Conservation (phyloP, 2,797 vertebrate genomes). For the Alcedo atthis region DNA sequence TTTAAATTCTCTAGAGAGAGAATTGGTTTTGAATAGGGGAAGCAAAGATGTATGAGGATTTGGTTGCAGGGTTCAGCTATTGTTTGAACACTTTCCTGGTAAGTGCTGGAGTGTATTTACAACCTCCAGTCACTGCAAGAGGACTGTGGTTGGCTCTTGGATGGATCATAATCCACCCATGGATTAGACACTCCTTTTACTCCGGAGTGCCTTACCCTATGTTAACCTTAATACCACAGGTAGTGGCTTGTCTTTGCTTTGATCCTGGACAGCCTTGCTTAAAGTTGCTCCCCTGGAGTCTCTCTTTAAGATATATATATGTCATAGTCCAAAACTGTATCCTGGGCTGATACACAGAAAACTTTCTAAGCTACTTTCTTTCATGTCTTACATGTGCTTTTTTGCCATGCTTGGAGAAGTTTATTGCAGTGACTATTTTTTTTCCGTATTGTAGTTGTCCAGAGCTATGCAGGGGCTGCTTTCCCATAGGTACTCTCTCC, state of each 20-base stretch:
- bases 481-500: neutral
- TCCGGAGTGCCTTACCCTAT: neutral
- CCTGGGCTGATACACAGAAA: neutral
- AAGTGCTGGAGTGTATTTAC: neutral
- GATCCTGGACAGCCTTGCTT: neutral
- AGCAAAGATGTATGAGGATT: neutral
- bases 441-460: neutral
- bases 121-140: neutral
- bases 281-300: neutral
- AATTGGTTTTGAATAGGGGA: neutral
- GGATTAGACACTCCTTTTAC: neutral
- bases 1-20: neutral
- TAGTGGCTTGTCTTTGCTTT: neutral
- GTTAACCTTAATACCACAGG: neutral
- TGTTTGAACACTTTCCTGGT: neutral
- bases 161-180: neutral
- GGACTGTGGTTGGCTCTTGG: neutral
- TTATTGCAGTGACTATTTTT: neutral
- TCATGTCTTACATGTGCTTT: neutral
- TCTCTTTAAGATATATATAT: neutral
- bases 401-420: rapidly evolving
- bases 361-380: neutral
- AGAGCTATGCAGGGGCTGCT: neutral
- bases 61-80: neutral
- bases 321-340: neutral